Evolutionary conservation across 2,888 invertebrate species (phyloP).

Genomic region (Tipula vernalis): DNA sequence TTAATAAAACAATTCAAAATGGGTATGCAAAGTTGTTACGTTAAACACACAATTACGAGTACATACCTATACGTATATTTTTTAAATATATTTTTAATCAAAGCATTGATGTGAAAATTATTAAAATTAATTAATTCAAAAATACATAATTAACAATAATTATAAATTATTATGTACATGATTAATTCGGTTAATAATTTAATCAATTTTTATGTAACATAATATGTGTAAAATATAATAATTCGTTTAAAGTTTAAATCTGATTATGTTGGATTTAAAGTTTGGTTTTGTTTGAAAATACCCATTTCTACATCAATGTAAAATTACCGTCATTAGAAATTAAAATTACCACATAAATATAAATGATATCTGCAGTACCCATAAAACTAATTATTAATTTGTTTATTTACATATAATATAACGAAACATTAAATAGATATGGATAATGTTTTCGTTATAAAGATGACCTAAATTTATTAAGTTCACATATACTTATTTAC

Average conservation of each 20-base stretch:
- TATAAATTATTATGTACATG: background rate
- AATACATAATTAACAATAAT: background rate
- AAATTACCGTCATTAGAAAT: background rate
- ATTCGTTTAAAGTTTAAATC: background rate
- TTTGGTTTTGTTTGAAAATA: background rate
- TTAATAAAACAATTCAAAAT: no score
- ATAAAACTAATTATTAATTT: background rate
- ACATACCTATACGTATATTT: background rate
- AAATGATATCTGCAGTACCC: background rate
- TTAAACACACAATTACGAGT: background rate
- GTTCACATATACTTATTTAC: background rate
- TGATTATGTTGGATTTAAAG: background rate
- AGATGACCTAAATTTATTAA: background rate
- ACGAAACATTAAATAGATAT: background rate
- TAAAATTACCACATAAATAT: background rate
- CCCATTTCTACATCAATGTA: background rate
- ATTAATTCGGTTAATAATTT: background rate
- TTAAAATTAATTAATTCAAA: background rate
- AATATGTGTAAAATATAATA: background rate
- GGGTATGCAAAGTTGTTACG: no score
- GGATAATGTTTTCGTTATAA: background rate
- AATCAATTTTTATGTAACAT: background rate
- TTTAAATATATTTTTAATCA: background rate
- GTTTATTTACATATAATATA: background rate
- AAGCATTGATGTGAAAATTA: background rate